These are phyloP conservation scores for Torymus aiolomorphi DNA, from an alignment of 2,888 invertebrate genomes.

Conservation along the genomic window DNA sequence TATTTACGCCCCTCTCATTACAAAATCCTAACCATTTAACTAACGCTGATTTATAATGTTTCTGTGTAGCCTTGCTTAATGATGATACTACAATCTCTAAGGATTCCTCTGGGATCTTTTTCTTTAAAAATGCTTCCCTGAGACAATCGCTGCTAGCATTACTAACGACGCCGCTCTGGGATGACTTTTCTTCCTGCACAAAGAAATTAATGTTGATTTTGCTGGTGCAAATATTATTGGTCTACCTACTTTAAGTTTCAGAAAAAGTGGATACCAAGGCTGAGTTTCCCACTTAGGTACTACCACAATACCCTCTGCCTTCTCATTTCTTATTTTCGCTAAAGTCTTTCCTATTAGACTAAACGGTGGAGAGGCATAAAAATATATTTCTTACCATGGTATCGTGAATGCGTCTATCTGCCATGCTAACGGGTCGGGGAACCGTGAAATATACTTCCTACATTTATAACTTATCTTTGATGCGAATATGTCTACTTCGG, in stretches of 20 bases:
- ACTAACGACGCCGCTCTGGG: neutral
- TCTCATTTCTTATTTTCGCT: slow-evolving; percentile 58
- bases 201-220: no score
- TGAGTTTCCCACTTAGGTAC: slow-evolving; percentile 63
- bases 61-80: no score
- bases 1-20: no score
- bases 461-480: slow-evolving; percentile 44
- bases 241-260: no score
- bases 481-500: slow-evolving; percentile 52
- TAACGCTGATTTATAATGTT: neutral
- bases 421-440: slow-evolving; percentile 38
- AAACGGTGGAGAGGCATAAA: slow-evolving; percentile 59
- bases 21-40: neutral
- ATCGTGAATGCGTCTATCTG: slow-evolving; percentile 47
- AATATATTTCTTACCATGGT: slow-evolving; percentile 31
- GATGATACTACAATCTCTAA: no score
- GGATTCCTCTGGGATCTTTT: slow-evolving; percentile 20
- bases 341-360: slow-evolving; percentile 45
- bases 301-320: slow-evolving; percentile 64
- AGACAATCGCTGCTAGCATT: slow-evolving; percentile 1
- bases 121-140: slow-evolving; percentile 57
- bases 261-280: slow-evolving; percentile 63
- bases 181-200: neutral
- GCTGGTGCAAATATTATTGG: no score
- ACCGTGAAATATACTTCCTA: slow-evolving; percentile 49